Base-by-base conservation (phyloP, 2,888 invertebrate species). In the Spicauda simplicius region DNA sequence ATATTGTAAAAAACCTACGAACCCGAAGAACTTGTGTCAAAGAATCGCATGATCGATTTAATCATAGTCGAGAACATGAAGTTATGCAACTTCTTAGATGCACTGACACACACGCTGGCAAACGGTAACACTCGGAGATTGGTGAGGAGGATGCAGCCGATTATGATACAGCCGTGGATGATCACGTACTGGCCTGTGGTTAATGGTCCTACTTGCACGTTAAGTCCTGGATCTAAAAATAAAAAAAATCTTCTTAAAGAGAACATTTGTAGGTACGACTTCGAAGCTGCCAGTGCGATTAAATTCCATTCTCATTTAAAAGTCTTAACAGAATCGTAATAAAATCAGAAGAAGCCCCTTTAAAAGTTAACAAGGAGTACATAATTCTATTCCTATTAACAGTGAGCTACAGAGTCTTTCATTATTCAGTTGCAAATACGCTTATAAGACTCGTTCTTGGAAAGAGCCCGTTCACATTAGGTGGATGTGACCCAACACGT, bases 21-120 rank as follows among this genome's bases (percentile, higher is more conserved):
- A 91, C 93, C 93, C 74, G 96, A 95, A 2, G 97, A 97, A 84
- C 98, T 98, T 0, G 95, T 96, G 77, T 98, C 97, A 80, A 97
- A 98, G 85, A 98, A 98, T 58, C 93, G 76, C 90, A 93, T 93
- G 65, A 93, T 83, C 7, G 93, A 93, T 70, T 81, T 86, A n/a
- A 92, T 82, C 90, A 92, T 88, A 4, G 86, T 88, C 1, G 86
- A 86, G 81, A 97, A 97, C 96, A 97, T 96, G 12, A 75, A 86
- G 78, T 96, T 94, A 82, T 97, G 97, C 0, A 97, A 90, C 30
- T 92, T 94, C 70, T 94, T 94, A 0, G 97, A 96, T 0, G 97
- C 95, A 6, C 87, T 84, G 76, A 96, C 94, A 69, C 95, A 95
- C 33, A 95, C 82, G 33, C 88, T 85, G 71, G 95, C 96, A 80